Conservation (phyloP, 2,888 invertebrate genomes). For the Ochropleura plecta region DNA sequence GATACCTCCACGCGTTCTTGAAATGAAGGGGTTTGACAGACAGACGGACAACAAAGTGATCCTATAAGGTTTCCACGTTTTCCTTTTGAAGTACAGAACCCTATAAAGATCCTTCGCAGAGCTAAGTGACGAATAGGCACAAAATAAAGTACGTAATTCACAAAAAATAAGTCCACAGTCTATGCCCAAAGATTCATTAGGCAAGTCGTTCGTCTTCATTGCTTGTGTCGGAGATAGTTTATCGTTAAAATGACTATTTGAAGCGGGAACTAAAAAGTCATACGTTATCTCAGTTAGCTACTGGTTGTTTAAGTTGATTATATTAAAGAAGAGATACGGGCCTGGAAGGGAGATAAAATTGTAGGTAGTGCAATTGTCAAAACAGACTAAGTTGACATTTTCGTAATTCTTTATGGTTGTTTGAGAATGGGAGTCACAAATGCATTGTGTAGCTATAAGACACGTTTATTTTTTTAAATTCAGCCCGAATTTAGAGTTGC, state of each 20-base stretch:
- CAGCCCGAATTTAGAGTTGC: not conserved
- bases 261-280: constrained; percentile 71
- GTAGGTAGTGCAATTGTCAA: not conserved
- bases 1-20: no score
- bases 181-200: constrained; percentile 82
- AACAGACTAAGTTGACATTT: not conserved
- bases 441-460: not conserved
- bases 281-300: constrained; percentile 37
- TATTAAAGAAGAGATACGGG: constrained; percentile 34
- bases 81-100: no score
- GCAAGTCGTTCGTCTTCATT: constrained; percentile 88
- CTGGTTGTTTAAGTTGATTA: constrained; percentile 43
- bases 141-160: not conserved
- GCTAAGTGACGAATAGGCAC: constrained; percentile 18
- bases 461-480: not conserved
- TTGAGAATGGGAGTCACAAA: not conserved
- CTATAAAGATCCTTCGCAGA: not conserved
- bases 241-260: constrained; percentile 80
- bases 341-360: not conserved
- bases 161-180: constrained; percentile 51
- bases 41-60: no score
- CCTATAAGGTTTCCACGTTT: no score
- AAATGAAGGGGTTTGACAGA: no score
- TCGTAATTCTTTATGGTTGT: not conserved
- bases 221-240: constrained; percentile 87